Evolutionary conservation across 2,888 invertebrate genomes (phyloP).

Genomic region (Atherix ibis): DNA sequence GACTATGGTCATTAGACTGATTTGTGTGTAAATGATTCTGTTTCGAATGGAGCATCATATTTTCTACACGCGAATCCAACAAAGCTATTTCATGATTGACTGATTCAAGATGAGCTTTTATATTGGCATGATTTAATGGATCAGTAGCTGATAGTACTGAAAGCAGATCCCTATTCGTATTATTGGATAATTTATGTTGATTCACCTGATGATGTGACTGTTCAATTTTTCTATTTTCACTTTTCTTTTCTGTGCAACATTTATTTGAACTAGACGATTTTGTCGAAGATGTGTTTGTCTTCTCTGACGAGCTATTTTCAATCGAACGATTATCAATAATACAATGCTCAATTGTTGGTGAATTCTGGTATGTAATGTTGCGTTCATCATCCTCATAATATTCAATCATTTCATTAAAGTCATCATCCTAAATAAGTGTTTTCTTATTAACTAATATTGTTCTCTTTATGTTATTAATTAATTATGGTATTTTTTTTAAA

Average conservation of each 20-base stretch:
- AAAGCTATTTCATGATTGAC: constrained; percentile 39
- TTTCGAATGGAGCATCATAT: constrained; percentile 32
- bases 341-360: constrained; percentile 13
- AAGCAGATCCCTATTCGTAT: neutral
- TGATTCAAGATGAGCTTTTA: constrained; percentile 26
- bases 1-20: constrained; percentile 14
- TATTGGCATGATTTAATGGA: constrained; percentile 21
- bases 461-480: no score
- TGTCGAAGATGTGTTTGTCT: constrained; percentile 7
- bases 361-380: constrained; percentile 12
- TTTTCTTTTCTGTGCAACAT: neutral
- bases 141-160: constrained; percentile 10
- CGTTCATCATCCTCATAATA: constrained; percentile 25
- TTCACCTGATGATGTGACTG: no score
- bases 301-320: constrained; percentile 3
- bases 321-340: constrained; percentile 17
- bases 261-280: constrained; percentile 3
- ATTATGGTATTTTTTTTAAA: no score
- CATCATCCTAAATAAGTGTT: constrained; percentile 20
- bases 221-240: no score
- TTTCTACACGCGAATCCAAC: constrained; percentile 42
- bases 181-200: no score
- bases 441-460: constrained; percentile 14
- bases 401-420: constrained; percentile 19
- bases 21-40: constrained; percentile 22